Evolutionary conservation across 2,113 vertebrate species (phyloP), one percentile per base, ranked within the genome.

Genomic region (Onychostoma macrolepis): DNA sequence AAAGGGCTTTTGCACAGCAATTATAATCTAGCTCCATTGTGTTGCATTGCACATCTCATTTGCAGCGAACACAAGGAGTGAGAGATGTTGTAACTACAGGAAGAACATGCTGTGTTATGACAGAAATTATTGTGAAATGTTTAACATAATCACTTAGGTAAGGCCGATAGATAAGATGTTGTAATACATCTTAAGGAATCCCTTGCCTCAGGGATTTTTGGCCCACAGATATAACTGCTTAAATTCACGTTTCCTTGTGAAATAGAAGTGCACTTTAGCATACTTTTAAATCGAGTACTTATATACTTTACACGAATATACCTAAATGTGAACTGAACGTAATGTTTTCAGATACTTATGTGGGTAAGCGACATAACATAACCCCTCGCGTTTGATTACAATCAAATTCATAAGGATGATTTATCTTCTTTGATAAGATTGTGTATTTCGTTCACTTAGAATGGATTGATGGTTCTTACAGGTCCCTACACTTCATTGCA

Each of bases 51-150:
- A 58, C 56, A n/a, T 61, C 56, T 61, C 56, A 58, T 21, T 58
- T 58, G 21, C 63, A 67, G 26, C 6, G 63, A 67, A 30, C 63
- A 30, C 63, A 30, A 7, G 2, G 2, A n/a, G 26, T 24, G 33
- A 10, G 1, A 72, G 19, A 72, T 72, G 69, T 74, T n/a, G 69
- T 74, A 41, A n/a, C 69, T 74, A 72, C 38, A 5, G 36, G 19
- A 38, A 38, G 4, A 72, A 41, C 69, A 74, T 65, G 58, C 7
- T 81, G 56, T 56, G 30, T 58, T 58, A 33, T 38, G 50, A 79
- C 50, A 21, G 36, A 45, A 67, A 67, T 26, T 43, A 21, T 82
- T 82, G 61, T 82, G 80, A 82, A 82, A 82, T 63, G 26, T 8
- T 67, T 45, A 28, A 0, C 7, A 41, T 81, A 63, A 81, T 45